Base-by-base conservation (phyloP, 2,113 vertebrate species). In the Piprites chloris region DNA sequence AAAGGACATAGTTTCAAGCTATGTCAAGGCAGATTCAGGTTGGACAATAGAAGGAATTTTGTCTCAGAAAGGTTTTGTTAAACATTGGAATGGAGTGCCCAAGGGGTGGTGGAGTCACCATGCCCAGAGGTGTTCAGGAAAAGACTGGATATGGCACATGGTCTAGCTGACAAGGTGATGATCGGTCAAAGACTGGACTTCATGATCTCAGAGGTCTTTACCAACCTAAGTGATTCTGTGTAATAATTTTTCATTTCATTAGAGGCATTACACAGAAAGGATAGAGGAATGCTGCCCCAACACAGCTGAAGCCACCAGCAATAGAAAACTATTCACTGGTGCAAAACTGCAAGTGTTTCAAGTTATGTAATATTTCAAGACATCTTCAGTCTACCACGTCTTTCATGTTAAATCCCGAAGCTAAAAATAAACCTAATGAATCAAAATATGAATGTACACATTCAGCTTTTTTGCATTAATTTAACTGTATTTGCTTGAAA, bases 91-190 rank as follows among this genome's bases (percentile, higher is more conserved):
- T 53, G 14, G 47, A 32, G 21, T 76, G 17, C 14, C 17, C 71
- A 76, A 35, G 14, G 30, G 24, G 24, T 27, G 11, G 9, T 17
- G 8, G 30, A 27, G 12, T 47, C 42, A 47, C n/a, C 30, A 47
- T 32, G 5, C 30, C 55, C 35, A 33, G 23, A 67, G 23, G 28
- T 46, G 30, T 12, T 53, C 30, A 55, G 35, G 47, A 26, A 46
- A 44, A 49, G 24, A 30, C 15, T 24, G 37, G 21, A 69, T 0
- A 0, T 22, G 17, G 39, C 13, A 76, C 55, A 49, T 0, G 1
- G 14, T 76, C n/a, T 23, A 12, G 21, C 6, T 76, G 26, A 62
- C 21, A 76, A 22, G 26, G 4, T 62, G 30, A 26, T 14, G 41
- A 16, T 15, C 22, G 9, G 30, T 47, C n/a, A 30, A 53, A 35